Conservation (phyloP, 37 sponge, comb jelly and placozoan genomes). For the Oopsacas minuta region DNA sequence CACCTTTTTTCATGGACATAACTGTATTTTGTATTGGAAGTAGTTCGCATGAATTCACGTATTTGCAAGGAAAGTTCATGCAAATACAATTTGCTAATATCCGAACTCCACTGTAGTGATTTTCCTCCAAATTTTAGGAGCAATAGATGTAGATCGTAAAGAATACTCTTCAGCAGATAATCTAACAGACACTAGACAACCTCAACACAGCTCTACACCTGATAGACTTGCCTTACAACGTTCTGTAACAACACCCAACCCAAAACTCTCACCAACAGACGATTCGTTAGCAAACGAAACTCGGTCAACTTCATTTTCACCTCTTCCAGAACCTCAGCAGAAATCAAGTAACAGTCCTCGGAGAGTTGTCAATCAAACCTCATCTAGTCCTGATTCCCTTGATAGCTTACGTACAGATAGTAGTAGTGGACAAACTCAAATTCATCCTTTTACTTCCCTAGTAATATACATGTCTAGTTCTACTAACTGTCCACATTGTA, state of each 20-base stretch:
- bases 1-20: too few relatives aligned
- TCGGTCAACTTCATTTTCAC: background rate
- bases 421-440: background rate
- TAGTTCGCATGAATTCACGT: too few relatives aligned
- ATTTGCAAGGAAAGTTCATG: too few relatives aligned
- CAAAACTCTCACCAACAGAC: background rate
- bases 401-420: background rate
- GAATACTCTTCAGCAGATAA: slow-evolving; percentile 9
- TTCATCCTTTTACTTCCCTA: background rate
- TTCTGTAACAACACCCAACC: background rate
- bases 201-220: background rate
- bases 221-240: background rate
- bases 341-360: background rate
- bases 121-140: background rate
- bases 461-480: background rate
- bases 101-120: background rate
- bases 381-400: background rate
- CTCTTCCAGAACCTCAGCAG: background rate
- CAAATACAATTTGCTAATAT: background rate
- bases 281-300: background rate
- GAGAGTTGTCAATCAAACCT: background rate
- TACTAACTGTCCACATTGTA: background rate
- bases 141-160: background rate
- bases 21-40: too few relatives aligned
- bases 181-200: background rate